Conservation (phyloP, 92 coral and sea anemone genomes). For the Desmophyllum pertusum region DNA sequence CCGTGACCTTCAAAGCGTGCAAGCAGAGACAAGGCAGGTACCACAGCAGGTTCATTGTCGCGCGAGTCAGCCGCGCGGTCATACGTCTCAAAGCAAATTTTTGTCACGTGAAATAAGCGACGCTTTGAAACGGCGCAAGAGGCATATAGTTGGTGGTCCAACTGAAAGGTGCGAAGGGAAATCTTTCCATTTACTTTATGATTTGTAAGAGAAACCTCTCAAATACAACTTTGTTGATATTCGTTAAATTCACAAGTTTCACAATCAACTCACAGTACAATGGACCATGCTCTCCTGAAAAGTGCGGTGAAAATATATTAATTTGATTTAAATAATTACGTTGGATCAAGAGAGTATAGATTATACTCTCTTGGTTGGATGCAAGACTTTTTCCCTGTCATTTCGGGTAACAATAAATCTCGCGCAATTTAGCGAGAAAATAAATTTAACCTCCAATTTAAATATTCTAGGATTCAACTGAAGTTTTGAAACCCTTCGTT, state of each 20-base stretch:
- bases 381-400: too few relatives aligned
- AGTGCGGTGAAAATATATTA: too few relatives aligned
- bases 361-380: too few relatives aligned
- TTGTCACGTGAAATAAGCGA: constrained; percentile 40
- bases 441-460: neutral
- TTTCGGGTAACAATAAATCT: too few relatives aligned
- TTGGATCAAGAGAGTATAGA: too few relatives aligned
- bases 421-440: too few relatives aligned
- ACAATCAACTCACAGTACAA: too few relatives aligned
- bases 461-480: neutral
- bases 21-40: constrained; percentile 20
- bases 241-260: too few relatives aligned
- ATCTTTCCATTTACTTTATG: neutral
- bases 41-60: constrained; percentile 12
- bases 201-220: too few relatives aligned
- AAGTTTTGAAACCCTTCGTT: neutral
- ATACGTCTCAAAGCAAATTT: constrained; percentile 22
- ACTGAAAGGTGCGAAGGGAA: neutral
- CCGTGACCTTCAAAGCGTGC: constrained; percentile 39
- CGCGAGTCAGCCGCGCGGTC: neutral
- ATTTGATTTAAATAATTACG: too few relatives aligned
- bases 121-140: neutral
- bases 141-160: neutral
- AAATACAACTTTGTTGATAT: too few relatives aligned
- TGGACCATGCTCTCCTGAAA: too few relatives aligned